Evolutionary conservation across 2,888 invertebrate species (phyloP).

Genomic region (Polydrusus tereticollis): DNA sequence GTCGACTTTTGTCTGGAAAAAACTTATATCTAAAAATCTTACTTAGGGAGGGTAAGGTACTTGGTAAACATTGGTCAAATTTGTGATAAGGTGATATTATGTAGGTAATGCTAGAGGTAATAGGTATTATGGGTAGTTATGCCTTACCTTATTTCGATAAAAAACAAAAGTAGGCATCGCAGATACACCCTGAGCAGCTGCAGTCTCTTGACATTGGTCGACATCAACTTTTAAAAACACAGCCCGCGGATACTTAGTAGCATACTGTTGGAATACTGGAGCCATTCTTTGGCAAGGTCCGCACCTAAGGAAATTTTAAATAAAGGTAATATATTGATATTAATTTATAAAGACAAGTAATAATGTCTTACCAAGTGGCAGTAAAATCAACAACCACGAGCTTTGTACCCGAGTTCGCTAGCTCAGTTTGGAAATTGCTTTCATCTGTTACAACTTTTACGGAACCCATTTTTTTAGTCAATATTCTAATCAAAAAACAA

Average conservation of each 20-base stretch:
- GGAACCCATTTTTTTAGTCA: slow-evolving; percentile 60
- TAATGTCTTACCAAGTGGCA: slow-evolving; percentile 84
- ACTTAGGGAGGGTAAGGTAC: too few relatives aligned
- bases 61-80: too few relatives aligned
- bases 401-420: slow-evolving; percentile 87
- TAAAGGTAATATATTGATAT: background rate
- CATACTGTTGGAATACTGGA: slow-evolving; percentile 90
- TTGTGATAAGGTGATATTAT: too few relatives aligned
- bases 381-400: slow-evolving; percentile 96
- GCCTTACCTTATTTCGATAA: slow-evolving; percentile 83
- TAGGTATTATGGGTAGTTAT: background rate
- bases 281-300: slow-evolving; percentile 96
- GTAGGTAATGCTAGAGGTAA: too few relatives aligned
- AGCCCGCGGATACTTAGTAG: slow-evolving; percentile 88
- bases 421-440: slow-evolving; percentile 86
- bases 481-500: background rate
- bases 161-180: slow-evolving; percentile 99
- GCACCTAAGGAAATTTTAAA: slow-evolving; percentile 78
- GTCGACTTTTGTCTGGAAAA: slow-evolving; percentile 82
- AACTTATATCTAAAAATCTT: background rate
- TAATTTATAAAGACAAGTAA: slow-evolving; percentile 18
- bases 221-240: slow-evolving; percentile 96
- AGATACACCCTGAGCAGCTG: slow-evolving; percentile 88
- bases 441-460: slow-evolving; percentile 80
- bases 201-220: slow-evolving; percentile 91